Evolutionary conservation across 2,113 vertebrate species (phyloP).

Genomic region (Sylvietta virens): DNA sequence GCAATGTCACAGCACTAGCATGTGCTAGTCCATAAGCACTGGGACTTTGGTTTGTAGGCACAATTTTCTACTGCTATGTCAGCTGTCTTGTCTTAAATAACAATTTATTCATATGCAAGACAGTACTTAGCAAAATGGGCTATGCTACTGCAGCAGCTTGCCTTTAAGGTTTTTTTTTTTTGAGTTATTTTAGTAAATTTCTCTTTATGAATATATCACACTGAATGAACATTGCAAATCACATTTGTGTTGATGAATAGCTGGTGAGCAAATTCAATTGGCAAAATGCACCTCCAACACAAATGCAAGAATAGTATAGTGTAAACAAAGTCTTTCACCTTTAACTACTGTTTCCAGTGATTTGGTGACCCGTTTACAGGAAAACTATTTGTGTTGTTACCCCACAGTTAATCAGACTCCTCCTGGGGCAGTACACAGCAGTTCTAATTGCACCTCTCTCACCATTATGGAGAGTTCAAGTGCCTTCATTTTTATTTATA

Average conservation of each 20-base stretch:
- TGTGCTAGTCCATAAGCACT: not conserved
- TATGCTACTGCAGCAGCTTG: not conserved
- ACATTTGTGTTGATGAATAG: not conserved
- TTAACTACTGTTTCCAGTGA: not conserved
- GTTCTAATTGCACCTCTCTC: not conserved
- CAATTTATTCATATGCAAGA: not conserved
- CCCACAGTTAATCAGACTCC: not conserved
- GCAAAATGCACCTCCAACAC: not conserved
- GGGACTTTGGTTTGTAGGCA: not conserved
- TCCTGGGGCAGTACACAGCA: not conserved
- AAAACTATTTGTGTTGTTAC: not conserved
- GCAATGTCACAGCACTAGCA: not conserved
- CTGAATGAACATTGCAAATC: not conserved
- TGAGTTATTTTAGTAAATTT: not conserved
- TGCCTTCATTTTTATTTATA: not conserved
- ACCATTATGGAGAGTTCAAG: not conserved
- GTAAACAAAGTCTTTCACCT: not conserved
- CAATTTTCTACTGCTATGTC: not conserved
- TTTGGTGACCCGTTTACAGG: not conserved
- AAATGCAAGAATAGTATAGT: not conserved
- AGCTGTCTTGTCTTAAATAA: not conserved
- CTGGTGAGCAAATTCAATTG: not conserved
- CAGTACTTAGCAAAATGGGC: not conserved
- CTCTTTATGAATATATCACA: not conserved
- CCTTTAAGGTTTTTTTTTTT: not conserved